Conservation (phyloP, 2,113 vertebrate species). For the Anarhynchus alexandrinus region DNA sequence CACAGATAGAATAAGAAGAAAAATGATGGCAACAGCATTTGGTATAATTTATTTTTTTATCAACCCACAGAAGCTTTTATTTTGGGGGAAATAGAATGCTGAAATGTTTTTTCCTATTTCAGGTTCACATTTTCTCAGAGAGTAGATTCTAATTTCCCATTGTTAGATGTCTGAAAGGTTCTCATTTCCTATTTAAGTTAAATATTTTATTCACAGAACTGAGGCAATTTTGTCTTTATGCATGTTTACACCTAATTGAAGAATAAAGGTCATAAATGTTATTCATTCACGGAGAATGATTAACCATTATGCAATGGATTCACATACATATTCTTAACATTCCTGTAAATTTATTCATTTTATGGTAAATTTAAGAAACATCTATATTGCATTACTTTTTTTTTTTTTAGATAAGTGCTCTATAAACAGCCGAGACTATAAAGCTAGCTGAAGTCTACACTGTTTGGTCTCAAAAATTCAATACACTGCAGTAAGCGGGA, state of each 20-base stretch:
- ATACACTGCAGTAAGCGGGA: neutral
- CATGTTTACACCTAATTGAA: neutral
- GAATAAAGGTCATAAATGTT: neutral
- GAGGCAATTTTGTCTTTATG: neutral
- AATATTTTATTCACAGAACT: neutral
- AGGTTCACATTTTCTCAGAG: neutral
- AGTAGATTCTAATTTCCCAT: neutral
- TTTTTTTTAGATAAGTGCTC: neutral
- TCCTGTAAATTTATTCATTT: neutral
- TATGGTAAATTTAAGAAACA: constrained; percentile 2
- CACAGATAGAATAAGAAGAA: neutral
- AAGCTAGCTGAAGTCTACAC: neutral
- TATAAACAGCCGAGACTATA: neutral
- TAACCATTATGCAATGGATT: neutral
- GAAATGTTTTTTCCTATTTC: neutral
- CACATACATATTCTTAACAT: neutral
- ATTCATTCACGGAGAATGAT: neutral
- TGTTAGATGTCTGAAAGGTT: neutral
- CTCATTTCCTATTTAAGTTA: neutral
- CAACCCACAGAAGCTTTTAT: neutral
- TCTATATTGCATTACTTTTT: neutral
- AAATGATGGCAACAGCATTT: neutral
- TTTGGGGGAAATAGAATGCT: neutral
- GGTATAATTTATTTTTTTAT: neutral
- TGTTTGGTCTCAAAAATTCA: constrained; percentile 46